Evolutionary conservation across 2,888 invertebrate genomes (phyloP).

Genomic region (Caenorhabditis panamensis): DNA sequence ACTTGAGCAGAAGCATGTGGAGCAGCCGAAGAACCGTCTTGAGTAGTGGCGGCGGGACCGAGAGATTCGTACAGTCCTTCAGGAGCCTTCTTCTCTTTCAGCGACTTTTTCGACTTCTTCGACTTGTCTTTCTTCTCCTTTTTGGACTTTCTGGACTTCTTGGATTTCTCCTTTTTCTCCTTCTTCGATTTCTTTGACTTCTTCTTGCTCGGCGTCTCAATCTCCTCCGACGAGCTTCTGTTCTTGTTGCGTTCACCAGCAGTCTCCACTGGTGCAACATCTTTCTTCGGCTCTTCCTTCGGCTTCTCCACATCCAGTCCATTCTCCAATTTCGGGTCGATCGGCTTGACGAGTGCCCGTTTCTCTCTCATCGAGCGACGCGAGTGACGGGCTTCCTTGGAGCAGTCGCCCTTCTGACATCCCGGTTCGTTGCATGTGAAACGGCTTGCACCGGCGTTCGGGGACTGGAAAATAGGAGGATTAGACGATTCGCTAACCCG

Average conservation of each 20-base stretch:
- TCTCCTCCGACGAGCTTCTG: slow-evolving; percentile 5
- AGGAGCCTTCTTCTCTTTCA: background rate
- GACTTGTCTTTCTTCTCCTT: background rate
- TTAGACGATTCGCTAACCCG: no score
- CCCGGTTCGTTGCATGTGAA: slow-evolving; percentile 34
- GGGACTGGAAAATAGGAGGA: slow-evolving; percentile 37
- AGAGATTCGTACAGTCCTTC: background rate
- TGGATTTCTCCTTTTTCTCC: slow-evolving; percentile 1
- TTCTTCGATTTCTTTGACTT: background rate
- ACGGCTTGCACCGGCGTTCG: slow-evolving; percentile 14
- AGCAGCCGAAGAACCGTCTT: background rate
- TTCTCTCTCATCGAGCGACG: slow-evolving; percentile 10
- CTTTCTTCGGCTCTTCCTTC: background rate
- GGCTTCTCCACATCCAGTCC: no score
- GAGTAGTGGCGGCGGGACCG: background rate
- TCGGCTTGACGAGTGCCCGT: slow-evolving; percentile 2
- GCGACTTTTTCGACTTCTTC: background rate
- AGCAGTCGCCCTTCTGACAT: slow-evolving; percentile 34
- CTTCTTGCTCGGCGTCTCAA: background rate
- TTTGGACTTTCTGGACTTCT: slow-evolving; percentile 14
- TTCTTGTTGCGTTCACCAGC: background rate
- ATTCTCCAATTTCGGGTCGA: no score
- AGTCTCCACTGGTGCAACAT: background rate
- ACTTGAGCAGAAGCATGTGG: background rate
- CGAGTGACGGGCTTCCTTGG: slow-evolving; percentile 33